Percentiles rank a stretch among this genome's conserved stretches.
Conservation (phyloP, 2,113 vertebrate species). For the Tragelaphus scriptus region DNA sequence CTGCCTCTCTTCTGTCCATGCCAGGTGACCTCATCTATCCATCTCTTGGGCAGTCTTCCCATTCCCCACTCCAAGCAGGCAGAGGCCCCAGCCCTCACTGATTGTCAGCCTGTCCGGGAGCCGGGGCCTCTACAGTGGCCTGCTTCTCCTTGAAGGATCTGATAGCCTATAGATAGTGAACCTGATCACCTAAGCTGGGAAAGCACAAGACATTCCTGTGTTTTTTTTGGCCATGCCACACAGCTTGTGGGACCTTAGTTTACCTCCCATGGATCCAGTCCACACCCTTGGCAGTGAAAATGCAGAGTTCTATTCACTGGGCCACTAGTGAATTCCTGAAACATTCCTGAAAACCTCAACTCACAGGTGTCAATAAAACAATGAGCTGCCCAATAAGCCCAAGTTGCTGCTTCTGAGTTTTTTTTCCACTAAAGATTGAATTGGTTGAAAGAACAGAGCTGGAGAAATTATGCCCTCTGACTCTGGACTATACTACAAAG, state of each 20-base stretch:
- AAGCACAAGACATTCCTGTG: neutral
- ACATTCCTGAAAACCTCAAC: neutral
- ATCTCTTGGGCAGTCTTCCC: neutral
- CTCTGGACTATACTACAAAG: neutral
- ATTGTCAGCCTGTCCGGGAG: neutral
- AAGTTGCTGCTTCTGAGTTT: neutral
- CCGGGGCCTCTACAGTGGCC: neutral
- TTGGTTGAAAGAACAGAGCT: neutral
- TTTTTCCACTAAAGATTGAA: neutral
- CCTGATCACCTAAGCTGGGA: neutral
- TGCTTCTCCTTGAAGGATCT: neutral
- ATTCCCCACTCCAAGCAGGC: neutral
- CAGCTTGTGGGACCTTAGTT: neutral
- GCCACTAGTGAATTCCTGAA: neutral
- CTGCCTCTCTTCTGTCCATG: neutral
- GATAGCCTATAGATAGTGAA: neutral
- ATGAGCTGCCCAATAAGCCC: neutral
- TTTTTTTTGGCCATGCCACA: neutral
- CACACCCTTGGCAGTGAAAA: neutral
- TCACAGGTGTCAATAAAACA: neutral
- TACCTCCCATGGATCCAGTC: neutral
- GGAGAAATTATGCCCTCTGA: neutral
- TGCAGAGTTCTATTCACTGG: neutral
- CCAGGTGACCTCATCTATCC: neutral
- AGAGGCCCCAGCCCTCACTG: no score